Percentiles rank a stretch among this genome's conserved stretches.
These are phyloP conservation scores for Ophion obscuratus DNA, from an alignment of 2,888 invertebrate species.

Conservation along the genomic window DNA sequence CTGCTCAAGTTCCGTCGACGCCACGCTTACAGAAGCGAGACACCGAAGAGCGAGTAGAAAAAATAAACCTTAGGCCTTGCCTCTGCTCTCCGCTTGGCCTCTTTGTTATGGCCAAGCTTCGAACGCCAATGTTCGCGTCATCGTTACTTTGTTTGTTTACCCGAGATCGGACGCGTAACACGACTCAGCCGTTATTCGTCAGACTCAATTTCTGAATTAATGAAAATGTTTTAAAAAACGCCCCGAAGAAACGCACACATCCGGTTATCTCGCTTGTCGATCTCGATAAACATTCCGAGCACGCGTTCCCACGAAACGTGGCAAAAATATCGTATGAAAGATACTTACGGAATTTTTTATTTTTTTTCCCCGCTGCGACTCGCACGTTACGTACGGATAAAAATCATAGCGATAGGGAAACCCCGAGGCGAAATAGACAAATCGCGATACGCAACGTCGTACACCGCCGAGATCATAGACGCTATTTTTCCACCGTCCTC, in stretches of 20 bases:
- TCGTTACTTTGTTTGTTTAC: constrained; percentile 18
- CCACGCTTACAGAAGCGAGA: neutral
- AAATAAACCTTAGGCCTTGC: neutral
- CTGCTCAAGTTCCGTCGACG: neutral
- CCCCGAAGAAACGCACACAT: neutral
- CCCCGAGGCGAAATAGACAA: neutral
- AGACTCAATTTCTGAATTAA: neutral
- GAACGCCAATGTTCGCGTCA: constrained; percentile 6
- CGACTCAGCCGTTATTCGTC: neutral
- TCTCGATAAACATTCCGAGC: constrained; percentile 11
- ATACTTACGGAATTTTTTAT: neutral
- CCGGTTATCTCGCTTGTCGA: neutral
- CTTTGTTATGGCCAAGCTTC: neutral
- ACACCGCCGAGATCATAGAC: neutral
- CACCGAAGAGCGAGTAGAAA: neutral
- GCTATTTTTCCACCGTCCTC: neutral
- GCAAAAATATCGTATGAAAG: neutral
- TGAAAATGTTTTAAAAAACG: no score
- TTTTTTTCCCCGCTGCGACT: neutral
- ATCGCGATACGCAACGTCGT: neutral
- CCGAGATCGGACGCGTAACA: neutral
- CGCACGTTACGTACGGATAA: neutral
- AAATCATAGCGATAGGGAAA: neutral
- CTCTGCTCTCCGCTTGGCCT: neutral
- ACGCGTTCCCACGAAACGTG: neutral